Percentiles rank a stretch among this genome's conserved stretches.
These are phyloP conservation scores for Eretmocerus hayati DNA, from an alignment of 2,888 invertebrate genomes.

Conservation along the genomic window DNA sequence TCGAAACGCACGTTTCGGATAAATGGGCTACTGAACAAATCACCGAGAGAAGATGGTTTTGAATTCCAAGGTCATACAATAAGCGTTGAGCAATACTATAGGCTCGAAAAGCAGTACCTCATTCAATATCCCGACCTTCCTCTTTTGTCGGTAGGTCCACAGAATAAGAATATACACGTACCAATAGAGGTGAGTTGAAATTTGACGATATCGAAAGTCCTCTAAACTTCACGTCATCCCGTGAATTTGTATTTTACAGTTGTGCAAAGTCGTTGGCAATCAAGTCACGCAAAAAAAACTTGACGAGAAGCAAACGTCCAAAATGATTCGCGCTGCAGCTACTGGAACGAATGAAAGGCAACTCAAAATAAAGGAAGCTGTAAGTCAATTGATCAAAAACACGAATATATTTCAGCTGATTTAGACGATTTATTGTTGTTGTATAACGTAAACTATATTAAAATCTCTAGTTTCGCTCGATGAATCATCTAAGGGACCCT, in stretches of 20 bases:
- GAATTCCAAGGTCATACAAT: slow-evolving; percentile 31
- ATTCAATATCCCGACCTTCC: slow-evolving; percentile 32
- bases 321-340: slow-evolving; percentile 83
- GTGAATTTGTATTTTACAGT: no score
- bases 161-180: slow-evolving; percentile 63
- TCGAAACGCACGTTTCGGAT: slow-evolving; percentile 45
- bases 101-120: slow-evolving; percentile 41
- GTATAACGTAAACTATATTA: no score
- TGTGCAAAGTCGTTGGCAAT: slow-evolving; percentile 61
- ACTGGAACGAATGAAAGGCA: slow-evolving; percentile 71
- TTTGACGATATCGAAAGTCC: neutral
- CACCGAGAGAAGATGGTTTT: slow-evolving; percentile 45
- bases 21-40: slow-evolving; percentile 43
- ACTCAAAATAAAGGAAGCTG: slow-evolving; percentile 69
- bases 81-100: slow-evolving; percentile 51
- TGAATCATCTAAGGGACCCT: slow-evolving; percentile 45
- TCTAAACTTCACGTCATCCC: neutral
- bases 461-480: slow-evolving; percentile 35
- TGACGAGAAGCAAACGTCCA: slow-evolving; percentile 72
- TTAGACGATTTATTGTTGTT: no score
- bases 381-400: no score
- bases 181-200: slow-evolving; percentile 63
- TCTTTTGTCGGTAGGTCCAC: slow-evolving; percentile 72
- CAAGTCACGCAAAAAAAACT: slow-evolving; percentile 75
- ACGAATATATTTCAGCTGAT: no score